These are phyloP conservation scores for Luperina testacea DNA, from an alignment of 2,888 invertebrate genomes.

Conservation along the genomic window DNA sequence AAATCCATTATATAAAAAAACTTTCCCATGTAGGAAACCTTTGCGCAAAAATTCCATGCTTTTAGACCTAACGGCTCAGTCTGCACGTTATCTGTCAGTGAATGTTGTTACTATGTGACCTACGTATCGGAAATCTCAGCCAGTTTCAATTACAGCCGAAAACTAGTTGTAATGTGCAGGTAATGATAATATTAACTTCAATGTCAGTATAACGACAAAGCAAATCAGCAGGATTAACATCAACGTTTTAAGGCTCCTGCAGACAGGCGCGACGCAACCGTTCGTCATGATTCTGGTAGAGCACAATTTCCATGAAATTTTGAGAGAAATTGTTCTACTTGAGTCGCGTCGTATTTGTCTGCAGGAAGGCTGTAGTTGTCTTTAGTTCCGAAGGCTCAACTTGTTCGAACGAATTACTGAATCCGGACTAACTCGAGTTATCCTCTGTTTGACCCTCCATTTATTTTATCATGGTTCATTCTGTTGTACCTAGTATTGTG, in stretches of 20 bases:
- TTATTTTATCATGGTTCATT: no score
- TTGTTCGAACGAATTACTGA: background rate
- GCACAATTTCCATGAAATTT: no score
- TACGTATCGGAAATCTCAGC: background rate
- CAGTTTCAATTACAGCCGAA: background rate
- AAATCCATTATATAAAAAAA: no score
- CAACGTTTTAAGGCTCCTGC: background rate
- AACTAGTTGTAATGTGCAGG: background rate
- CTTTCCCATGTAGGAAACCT: background rate
- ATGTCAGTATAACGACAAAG: background rate
- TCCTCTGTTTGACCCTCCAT: no score
- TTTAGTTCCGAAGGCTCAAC: background rate
- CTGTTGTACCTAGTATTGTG: no score
- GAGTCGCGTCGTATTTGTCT: no score
- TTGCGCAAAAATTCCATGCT: background rate
- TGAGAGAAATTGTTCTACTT: no score
- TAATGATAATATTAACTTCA: background rate
- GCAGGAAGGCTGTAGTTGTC: no score
- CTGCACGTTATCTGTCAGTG: background rate
- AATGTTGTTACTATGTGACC: background rate
- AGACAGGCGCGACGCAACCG: no score
- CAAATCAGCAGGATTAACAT: background rate
- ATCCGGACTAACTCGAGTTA: background rate
- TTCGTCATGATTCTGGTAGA: no score
- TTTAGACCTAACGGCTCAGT: background rate